phyloP scores from a whole-genome alignment of 2,113 vertebrate species.

The Dendropsophus ebraccatus region DNA sequence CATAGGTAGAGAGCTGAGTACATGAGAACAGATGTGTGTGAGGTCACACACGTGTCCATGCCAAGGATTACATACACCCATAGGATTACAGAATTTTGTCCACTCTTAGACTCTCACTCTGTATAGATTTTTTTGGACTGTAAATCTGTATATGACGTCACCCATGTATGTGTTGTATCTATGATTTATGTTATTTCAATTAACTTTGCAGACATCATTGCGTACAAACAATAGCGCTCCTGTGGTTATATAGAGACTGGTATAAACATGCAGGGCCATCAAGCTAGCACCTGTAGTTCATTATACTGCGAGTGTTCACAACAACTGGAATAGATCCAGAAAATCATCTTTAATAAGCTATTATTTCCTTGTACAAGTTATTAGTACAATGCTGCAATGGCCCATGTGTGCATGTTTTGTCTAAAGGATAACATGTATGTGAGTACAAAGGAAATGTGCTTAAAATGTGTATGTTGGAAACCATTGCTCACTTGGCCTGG shows the following conservation, averaged over 20 bases:
- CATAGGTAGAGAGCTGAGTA: conserved; percentile 17
- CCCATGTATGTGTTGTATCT: neutral
- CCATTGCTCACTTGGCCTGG: neutral
- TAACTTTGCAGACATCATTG: conserved; percentile 8
- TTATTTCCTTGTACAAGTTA: conserved; percentile 34
- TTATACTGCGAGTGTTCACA: neutral
- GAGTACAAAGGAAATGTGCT: neutral
- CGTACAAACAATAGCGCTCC: conserved; percentile 12
- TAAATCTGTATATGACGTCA: neutral
- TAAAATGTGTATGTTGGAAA: neutral
- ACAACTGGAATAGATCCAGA: neutral
- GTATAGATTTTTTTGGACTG: neutral
- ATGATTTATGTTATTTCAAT: conserved; percentile 30
- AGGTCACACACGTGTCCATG: conserved; percentile 24
- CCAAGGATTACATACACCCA: conserved; percentile 52
- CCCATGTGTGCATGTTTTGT: neutral
- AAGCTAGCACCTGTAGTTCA: neutral
- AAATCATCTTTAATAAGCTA: conserved; percentile 25
- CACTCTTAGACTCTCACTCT: neutral
- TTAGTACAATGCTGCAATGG: neutral
- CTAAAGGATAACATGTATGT: neutral
- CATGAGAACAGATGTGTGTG: conserved; percentile 51
- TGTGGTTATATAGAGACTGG: neutral
- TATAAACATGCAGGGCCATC: neutral
- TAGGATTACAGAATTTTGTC: conserved; percentile 24